Conservation (phyloP, 30 jellyfish, hydroid and myxozoan species). For the Turritopsis dohrnii region DNA sequence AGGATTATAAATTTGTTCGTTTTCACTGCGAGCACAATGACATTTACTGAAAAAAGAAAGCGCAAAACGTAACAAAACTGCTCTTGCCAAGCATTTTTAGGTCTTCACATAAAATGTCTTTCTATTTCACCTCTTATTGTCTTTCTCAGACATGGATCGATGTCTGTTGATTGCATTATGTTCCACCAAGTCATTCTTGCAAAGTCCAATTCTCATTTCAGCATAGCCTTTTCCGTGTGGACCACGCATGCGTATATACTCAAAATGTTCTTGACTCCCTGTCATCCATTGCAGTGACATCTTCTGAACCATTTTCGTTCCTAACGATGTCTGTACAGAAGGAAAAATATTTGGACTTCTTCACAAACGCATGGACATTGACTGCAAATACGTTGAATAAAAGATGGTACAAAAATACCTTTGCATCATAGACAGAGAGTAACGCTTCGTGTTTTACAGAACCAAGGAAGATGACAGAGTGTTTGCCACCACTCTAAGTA, state of each 20-base stretch:
- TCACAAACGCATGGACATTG: not conserved
- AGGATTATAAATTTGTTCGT: conserved; percentile 19
- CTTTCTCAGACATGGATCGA: conserved; percentile 2
- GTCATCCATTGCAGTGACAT: conserved; percentile 65
- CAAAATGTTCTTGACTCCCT: conserved; percentile 56
- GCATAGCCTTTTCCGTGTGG: conserved; percentile 95
- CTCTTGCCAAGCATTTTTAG: not conserved
- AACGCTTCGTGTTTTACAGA: conserved; percentile 72
- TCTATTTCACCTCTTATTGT: not conserved
- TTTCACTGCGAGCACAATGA: conserved; percentile 16
- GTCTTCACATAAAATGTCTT: not conserved
- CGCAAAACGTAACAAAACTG: not conserved
- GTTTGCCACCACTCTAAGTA: conserved; percentile 26
- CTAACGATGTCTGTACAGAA: conserved; percentile 43
- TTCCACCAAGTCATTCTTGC: conserved; percentile 23
- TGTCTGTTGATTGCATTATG: conserved; percentile 30
- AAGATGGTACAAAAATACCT: conserved; percentile 31
- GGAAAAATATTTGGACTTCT: not conserved
- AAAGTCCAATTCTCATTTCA: conserved; percentile 64
- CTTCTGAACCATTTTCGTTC: conserved; percentile 50
- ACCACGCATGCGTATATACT: conserved; percentile 86
- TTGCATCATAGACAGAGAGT: conserved; percentile 59
- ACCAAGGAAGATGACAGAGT: conserved; percentile 73
- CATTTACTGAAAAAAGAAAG: not conserved
- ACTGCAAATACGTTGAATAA: not conserved